Evolutionary conservation across 1,140 invertebrate genomes (phyloP).

Genomic region (Himalopsyche phryganea): DNA sequence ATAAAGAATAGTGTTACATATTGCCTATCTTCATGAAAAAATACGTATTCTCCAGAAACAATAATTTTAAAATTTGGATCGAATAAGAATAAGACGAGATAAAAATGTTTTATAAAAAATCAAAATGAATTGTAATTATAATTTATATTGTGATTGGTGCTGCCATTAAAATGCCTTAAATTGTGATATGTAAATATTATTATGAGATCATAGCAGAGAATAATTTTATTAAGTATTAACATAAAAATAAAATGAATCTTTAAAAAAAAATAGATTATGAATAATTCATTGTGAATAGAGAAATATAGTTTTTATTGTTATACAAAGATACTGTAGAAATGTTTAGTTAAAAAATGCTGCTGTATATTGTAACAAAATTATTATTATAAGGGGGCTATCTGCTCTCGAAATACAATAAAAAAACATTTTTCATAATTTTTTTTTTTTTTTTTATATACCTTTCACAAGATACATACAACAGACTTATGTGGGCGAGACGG

Average conservation of each 20-base stretch:
- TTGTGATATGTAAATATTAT: constrained; percentile 34
- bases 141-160: constrained; percentile 13
- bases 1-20: no score
- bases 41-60: no score
- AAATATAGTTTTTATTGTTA: constrained; percentile 2
- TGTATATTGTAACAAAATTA: neutral
- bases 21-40: no score
- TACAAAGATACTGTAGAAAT: constrained; percentile 10
- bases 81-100: no score
- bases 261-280: constrained; percentile 9
- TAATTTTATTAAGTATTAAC: neutral
- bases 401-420: no score
- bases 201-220: no score
- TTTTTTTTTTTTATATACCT: no score
- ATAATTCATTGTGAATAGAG: constrained; percentile 11
- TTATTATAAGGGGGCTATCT: neutral
- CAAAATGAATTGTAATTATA: neutral
- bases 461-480: no score
- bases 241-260: constrained; percentile 10
- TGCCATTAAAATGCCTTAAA: constrained; percentile 30
- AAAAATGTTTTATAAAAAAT: neutral
- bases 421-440: no score
- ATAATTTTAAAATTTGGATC: no score
- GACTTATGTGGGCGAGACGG: no score
- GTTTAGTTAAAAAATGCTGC: constrained; percentile 3